phyloP scores from a whole-genome alignment of 23 tunicate genomes.

The Clavelina lepadiformis region DNA sequence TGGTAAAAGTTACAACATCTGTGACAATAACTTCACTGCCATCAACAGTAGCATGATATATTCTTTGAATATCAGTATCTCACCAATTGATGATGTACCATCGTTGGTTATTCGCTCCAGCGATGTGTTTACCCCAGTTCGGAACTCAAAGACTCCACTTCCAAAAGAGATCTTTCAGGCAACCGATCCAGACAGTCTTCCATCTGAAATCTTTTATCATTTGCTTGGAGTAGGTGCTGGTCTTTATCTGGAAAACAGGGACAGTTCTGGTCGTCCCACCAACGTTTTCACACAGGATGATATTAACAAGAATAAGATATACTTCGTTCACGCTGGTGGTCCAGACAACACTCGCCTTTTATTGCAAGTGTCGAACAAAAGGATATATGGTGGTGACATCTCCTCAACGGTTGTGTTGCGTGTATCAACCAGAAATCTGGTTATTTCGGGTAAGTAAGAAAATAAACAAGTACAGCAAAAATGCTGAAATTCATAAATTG shows the following conservation, averaged over 20 bases:
- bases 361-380: constrained; percentile 41
- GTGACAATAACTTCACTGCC: neutral
- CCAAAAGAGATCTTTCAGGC: constrained; percentile 34
- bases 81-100: constrained; percentile 62
- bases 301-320: constrained; percentile 15
- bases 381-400: neutral
- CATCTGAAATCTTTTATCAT: constrained; percentile 49
- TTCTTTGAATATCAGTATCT: constrained; percentile 18
- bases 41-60: neutral
- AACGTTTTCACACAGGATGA: constrained; percentile 48
- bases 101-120: constrained; percentile 30
- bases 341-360: constrained; percentile 41
- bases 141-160: constrained; percentile 44
- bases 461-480: too few species aligned
- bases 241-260: constrained; percentile 28
- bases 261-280: constrained; percentile 33
- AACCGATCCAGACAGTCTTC: constrained; percentile 50
- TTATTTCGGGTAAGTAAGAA: too few species aligned
- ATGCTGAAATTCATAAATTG: too few species aligned
- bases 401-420: constrained; percentile 10
- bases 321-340: constrained; percentile 55
- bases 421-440: neutral
- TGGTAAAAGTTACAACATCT: constrained; percentile 12
- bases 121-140: constrained; percentile 51
- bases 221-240: constrained; percentile 39